phyloP scores from a whole-genome alignment of 2,113 vertebrate species.

The Crotalus horridus region DNA sequence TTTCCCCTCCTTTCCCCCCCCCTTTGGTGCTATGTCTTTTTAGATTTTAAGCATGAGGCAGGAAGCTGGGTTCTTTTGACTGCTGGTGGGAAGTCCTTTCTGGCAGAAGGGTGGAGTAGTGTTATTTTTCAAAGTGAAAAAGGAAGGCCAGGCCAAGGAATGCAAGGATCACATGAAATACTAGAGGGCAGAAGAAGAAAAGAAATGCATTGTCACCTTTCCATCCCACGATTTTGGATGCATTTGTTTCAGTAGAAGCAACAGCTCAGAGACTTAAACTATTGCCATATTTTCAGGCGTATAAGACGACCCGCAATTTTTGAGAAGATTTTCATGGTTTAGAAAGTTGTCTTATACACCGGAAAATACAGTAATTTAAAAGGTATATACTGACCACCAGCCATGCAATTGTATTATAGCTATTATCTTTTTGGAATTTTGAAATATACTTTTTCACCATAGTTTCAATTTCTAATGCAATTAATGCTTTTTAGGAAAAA shows the following conservation, averaged over 20 bases:
- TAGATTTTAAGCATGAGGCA: not conserved
- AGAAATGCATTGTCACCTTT: not conserved
- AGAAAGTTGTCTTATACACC: no score
- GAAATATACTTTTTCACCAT: no score
- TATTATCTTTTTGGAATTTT: no score
- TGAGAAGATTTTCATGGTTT: no score
- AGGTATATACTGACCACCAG: no score
- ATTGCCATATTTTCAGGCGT: no score
- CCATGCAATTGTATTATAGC: no score
- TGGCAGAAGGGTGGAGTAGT: not conserved
- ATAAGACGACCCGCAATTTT: no score
- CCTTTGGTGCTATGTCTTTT: not conserved
- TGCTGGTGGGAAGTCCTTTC: not conserved
- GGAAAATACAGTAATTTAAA: no score
- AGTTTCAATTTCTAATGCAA: no score
- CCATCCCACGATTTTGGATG: not conserved
- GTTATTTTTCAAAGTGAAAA: not conserved
- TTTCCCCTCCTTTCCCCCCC: not conserved
- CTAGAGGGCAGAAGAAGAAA: slow-evolving; percentile 15
- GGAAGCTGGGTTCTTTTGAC: not conserved
- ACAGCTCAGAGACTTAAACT: not conserved
- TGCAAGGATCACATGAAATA: not conserved
- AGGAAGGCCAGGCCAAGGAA: not conserved
- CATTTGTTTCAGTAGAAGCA: not conserved
- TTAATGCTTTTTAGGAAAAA: no score